Evolutionary conservation across 2,113 vertebrate genomes (phyloP), one percentile per base, ranked within the genome.

Genomic region (Leucoraja erinaceus): DNA sequence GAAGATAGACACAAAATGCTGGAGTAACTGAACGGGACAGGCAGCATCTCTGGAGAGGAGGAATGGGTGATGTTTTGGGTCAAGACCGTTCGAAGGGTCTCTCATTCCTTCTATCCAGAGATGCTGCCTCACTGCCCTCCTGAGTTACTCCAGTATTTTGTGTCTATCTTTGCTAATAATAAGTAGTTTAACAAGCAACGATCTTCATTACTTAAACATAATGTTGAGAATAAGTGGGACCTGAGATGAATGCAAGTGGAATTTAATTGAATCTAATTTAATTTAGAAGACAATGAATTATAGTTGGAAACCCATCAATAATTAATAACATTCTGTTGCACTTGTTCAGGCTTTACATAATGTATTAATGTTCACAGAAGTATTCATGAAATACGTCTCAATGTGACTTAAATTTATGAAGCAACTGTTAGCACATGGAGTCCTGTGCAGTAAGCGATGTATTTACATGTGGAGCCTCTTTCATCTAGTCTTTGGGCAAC

Each of bases 171-270:
- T 47, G 38, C 38, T 54, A 91, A 91, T 54, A 68, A 72, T 91
- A 91, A 91, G 90, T 72, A 10, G 33, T 91, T 91, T 74, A 91
- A 72, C 90, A 91, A 91, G 90, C 38, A 91, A 9, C 66, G 72
- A 68, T 28, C 90, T 91, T 91, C 90, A 91, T 91, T 91, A 91
- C 33, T 91, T 91, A 72, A 47, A 72, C 90, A 91, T 91, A 38
- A 91, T 72, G 38, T 54, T 38, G 90, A 91, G 90, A 91, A 72
- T 91, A 91, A 91, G 68, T 91, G 66, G 47, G 90, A 54, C 90
- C 68, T 91, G 90, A 91, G 90, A 91, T 68, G 59, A 54, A 72
- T 72, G 66, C 66, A 91, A 91, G 72, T 74, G 72, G 90, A 91
- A 74, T 91, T 74, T 91, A 54, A 68, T 91, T 47, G 33, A 72